Conservation (phyloP, 2,113 vertebrate genomes). For the Hemiprocne comata region DNA sequence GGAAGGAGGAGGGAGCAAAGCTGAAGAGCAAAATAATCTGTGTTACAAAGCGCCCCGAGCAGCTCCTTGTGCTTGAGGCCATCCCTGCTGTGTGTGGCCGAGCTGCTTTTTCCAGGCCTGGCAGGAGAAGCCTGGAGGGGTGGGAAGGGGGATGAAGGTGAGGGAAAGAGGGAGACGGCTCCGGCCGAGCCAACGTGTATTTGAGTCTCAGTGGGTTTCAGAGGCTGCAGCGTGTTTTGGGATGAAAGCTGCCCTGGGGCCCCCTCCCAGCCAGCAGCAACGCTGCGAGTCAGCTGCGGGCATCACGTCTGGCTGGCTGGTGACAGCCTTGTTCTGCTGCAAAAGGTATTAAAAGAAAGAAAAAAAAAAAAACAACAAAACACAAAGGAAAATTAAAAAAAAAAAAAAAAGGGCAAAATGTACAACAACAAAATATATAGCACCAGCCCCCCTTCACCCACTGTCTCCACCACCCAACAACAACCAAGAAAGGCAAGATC, state of each 20-base stretch:
- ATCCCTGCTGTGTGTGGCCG: neutral
- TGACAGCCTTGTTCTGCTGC: neutral
- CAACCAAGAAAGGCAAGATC: slow-evolving; percentile 66
- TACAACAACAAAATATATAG: slow-evolving; percentile 30
- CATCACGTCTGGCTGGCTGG: neutral
- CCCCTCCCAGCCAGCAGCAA: slow-evolving; percentile 38
- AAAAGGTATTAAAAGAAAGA: neutral
- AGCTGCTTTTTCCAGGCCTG: slow-evolving; percentile 35
- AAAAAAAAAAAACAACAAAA: neutral
- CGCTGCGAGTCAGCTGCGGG: slow-evolving; percentile 7
- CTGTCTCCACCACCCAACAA: neutral
- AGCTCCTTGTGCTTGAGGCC: slow-evolving; percentile 25
- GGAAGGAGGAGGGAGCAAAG: neutral
- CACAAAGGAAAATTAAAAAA: too few relatives aligned
- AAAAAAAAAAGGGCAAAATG: neutral
- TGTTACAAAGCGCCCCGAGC: neutral
- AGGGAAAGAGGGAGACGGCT: neutral
- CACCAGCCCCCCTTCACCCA: neutral
- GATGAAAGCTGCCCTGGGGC: slow-evolving; percentile 52
- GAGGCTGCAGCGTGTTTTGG: neutral
- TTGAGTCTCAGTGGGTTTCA: neutral
- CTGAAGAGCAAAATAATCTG: neutral
- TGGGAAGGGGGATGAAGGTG: neutral
- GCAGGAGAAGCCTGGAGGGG: neutral
- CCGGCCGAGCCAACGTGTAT: accelerated